phyloP scores from a whole-genome alignment of 2,113 vertebrate species.

The Ageneiosus marmoratus region DNA sequence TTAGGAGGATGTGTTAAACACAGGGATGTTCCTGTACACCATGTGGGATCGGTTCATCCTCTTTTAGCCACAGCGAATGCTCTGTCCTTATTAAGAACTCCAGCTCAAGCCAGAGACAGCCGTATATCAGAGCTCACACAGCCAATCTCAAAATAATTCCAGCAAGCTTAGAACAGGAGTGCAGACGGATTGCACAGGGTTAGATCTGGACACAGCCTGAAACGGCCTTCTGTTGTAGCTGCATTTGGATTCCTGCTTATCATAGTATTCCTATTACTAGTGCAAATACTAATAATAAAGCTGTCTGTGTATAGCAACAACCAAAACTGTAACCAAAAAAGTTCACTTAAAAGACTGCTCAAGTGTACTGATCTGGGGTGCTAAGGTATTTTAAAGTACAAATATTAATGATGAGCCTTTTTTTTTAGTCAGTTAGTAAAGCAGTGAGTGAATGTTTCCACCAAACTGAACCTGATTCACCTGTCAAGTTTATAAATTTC shows the following conservation, averaged over 20 bases:
- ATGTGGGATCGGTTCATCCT: conserved; percentile 8
- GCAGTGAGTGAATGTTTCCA: background rate
- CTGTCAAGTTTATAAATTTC: background rate
- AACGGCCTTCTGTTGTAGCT: conserved; percentile 23
- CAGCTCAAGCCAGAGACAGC: conserved; percentile 28
- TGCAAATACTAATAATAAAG: conserved; percentile 4
- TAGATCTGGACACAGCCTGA: conserved; percentile 42
- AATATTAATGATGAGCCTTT: background rate
- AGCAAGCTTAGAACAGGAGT: conserved; percentile 35
- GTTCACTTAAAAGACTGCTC: background rate
- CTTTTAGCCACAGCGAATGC: conserved; percentile 35
- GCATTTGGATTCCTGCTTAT: background rate
- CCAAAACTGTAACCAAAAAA: background rate
- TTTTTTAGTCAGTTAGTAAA: background rate
- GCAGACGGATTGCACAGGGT: conserved; percentile 32
- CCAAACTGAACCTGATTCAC: background rate
- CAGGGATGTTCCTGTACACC: background rate
- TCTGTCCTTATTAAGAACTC: conserved; percentile 47
- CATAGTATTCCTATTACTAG: background rate
- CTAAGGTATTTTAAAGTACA: background rate
- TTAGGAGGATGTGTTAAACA: background rate
- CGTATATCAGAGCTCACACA: conserved; percentile 32
- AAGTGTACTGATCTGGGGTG: background rate
- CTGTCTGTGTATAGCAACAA: background rate
- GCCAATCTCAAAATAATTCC: conserved; percentile 46